Conservation (phyloP, 1,140 invertebrate genomes). For the Ladona fulva region DNA sequence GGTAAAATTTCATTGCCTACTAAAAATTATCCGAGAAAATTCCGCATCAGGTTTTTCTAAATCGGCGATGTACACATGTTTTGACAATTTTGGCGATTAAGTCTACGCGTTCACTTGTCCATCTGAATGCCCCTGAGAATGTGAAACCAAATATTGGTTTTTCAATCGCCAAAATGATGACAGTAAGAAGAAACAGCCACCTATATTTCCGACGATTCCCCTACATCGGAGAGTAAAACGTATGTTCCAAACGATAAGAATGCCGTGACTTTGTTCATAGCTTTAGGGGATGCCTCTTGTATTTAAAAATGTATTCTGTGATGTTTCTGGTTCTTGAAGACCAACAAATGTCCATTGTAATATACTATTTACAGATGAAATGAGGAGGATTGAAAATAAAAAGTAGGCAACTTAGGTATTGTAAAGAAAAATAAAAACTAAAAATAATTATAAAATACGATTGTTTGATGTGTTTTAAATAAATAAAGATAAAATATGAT, state of each 20-base stretch:
- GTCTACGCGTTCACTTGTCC: no score
- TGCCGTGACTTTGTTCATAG: background rate
- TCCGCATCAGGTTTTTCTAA: no score
- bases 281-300: background rate
- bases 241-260: background rate
- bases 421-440: slow-evolving; percentile 1
- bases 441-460: background rate
- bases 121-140: no score
- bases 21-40: no score
- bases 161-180: no score
- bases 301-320: slow-evolving; percentile 10
- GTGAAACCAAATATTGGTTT: no score
- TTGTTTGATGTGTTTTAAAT: slow-evolving; percentile 7
- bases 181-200: no score
- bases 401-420: background rate
- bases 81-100: no score
- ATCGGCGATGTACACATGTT: no score
- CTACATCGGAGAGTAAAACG: background rate
- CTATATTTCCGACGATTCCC: no score
- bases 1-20: no score
- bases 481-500: slow-evolving; percentile 9
- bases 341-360: background rate
- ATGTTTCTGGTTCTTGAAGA: background rate
- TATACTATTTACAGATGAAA: background rate
- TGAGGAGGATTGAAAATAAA: background rate